Percentiles rank a stretch among this genome's conserved stretches.
Evolutionary conservation across 2,113 vertebrate genomes (phyloP).

Genomic region (Gobio gobio): DNA sequence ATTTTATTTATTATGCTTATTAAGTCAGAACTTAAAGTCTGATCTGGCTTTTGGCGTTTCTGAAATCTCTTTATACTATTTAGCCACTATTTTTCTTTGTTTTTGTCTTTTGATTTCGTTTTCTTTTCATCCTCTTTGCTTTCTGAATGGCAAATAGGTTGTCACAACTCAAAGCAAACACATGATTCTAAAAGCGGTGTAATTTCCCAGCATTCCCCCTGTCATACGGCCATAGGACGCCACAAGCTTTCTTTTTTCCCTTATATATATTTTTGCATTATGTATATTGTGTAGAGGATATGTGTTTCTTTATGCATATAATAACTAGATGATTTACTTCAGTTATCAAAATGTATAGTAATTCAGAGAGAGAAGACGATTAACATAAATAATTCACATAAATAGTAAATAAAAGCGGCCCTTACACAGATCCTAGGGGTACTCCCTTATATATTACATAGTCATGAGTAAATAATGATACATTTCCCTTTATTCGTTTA

Average conservation of each 20-base stretch:
- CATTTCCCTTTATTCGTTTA: constrained; percentile 2
- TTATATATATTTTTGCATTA: neutral
- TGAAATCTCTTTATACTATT: neutral
- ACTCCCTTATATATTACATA: neutral
- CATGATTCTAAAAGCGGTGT: neutral
- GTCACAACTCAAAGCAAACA: neutral
- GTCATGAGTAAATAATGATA: neutral
- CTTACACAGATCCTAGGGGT: neutral
- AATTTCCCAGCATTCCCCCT: neutral
- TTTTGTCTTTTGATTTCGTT: neutral
- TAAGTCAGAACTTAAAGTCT: neutral
- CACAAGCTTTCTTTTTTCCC: neutral
- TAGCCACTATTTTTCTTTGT: neutral
- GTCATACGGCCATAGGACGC: neutral
- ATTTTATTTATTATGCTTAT: neutral
- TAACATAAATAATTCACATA: neutral
- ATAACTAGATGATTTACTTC: neutral
- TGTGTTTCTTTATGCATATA: neutral
- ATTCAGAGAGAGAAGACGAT: neutral
- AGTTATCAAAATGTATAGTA: neutral
- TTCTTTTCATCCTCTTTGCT: neutral
- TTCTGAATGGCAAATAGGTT: neutral
- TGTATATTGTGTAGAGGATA: neutral
- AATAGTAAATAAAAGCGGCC: neutral
- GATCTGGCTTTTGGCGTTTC: neutral